phyloP scores from a whole-genome alignment of 2,113 vertebrate species.

The Megalops atlanticus region DNA sequence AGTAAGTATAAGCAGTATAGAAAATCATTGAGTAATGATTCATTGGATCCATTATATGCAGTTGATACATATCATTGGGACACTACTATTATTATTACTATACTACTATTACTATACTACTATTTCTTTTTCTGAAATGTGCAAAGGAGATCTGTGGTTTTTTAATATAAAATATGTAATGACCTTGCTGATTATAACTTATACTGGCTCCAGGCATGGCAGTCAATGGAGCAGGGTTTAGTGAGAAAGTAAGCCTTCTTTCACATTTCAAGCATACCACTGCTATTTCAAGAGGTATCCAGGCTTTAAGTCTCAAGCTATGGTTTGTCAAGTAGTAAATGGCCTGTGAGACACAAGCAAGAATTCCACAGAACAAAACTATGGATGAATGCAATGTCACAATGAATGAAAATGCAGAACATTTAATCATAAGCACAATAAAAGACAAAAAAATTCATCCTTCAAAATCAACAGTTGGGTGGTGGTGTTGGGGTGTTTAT shows the following conservation, averaged over 20 bases:
- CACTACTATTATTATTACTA: too few relatives aligned
- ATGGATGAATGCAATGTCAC: not conserved
- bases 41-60: too few relatives aligned
- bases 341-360: not conserved
- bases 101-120: too few relatives aligned
- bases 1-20: not conserved
- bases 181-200: not conserved
- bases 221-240: not conserved
- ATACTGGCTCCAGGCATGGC: not conserved
- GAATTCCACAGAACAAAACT: too few relatives aligned
- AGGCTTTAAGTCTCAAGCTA: constrained; percentile 2
- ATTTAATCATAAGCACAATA: too few relatives aligned
- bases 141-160: not conserved
- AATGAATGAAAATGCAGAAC: too few relatives aligned
- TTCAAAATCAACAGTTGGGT: too few relatives aligned
- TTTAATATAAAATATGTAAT: not conserved
- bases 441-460: too few relatives aligned
- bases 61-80: not conserved
- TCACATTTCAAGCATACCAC: not conserved
- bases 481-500: too few relatives aligned
- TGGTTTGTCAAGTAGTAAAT: constrained; percentile 8
- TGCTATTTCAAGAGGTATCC: not conserved
- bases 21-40: not conserved
- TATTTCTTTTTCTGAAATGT: not conserved
- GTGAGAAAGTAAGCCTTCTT: not conserved